phyloP scores from a whole-genome alignment of 2,113 vertebrate genomes.

The Elaphurus davidianus region DNA sequence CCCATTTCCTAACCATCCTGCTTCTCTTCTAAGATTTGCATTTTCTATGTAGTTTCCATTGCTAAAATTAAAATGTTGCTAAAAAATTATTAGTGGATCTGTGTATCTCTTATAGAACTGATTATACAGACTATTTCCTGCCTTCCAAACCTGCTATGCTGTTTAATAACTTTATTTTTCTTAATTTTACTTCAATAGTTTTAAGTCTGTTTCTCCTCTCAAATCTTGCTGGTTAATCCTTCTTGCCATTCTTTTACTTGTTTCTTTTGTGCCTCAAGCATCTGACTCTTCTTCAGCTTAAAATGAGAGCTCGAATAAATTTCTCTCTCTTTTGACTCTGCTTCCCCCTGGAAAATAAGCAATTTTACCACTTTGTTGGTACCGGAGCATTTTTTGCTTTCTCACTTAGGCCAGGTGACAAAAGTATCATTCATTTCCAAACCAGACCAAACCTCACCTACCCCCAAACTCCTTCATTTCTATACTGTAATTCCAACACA shows the following conservation, averaged over 20 bases:
- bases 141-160: neutral
- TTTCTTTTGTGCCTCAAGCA: constrained; percentile 8
- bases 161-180: neutral
- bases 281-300: neutral
- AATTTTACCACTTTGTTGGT: neutral
- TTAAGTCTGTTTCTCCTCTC: neutral
- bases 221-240: constrained; percentile 13
- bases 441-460: neutral
- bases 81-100: neutral
- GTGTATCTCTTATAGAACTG: neutral
- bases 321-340: neutral
- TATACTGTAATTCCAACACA: neutral
- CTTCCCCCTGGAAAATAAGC: neutral
- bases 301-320: neutral
- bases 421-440: neutral
- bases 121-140: neutral
- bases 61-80: neutral
- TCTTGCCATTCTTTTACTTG: neutral
- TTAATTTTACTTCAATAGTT: neutral
- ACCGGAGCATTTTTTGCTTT: neutral
- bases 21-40: neutral
- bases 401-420: neutral
- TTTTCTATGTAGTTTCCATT: neutral
- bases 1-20: neutral
- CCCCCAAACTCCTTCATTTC: neutral